Conservation (phyloP, 1,140 invertebrate species). For the Harlomillsia oculata region DNA sequence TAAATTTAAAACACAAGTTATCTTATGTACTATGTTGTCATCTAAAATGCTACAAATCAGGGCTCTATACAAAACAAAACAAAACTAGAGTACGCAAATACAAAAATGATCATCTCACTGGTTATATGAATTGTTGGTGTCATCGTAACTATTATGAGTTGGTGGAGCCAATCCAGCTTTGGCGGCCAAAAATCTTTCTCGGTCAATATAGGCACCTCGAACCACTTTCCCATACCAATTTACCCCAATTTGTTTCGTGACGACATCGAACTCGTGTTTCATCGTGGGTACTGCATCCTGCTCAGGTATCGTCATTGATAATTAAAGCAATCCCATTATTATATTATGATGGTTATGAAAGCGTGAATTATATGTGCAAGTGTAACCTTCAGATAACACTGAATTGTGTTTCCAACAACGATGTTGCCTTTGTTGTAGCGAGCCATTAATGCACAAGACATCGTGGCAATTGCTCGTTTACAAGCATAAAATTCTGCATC, state of each 20-base stretch:
- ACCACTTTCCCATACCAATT: slow-evolving; percentile 42
- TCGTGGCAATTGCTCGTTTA: slow-evolving; percentile 38
- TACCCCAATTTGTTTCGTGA: slow-evolving; percentile 32
- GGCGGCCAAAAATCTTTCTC: slow-evolving; percentile 31
- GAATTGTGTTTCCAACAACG: slow-evolving; percentile 39
- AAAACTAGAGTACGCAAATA: not conserved
- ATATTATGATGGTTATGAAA: not conserved
- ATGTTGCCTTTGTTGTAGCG: slow-evolving; percentile 36
- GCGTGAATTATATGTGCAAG: not conserved
- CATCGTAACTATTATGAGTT: slow-evolving; percentile 37
- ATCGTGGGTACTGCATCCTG: slow-evolving; percentile 27
- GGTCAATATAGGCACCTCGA: slow-evolving; percentile 44
- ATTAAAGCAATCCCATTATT: not conserved
- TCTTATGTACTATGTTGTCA: not conserved
- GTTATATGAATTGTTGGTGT: slow-evolving; percentile 37
- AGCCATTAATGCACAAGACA: slow-evolving; percentile 39
- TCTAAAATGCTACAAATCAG: no score
- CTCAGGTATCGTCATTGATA: not conserved
- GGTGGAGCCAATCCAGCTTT: slow-evolving; percentile 32
- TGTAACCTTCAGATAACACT: slow-evolving; percentile 40
- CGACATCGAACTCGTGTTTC: slow-evolving; percentile 32
- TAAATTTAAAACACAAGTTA: slow-evolving; percentile 21
- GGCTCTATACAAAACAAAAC: no score
- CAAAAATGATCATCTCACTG: slow-evolving; percentile 33
- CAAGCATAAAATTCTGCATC: slow-evolving; percentile 42